These are phyloP conservation scores for Sigmodon hispidus DNA, from an alignment of 2,113 vertebrate genomes.

Conservation along the genomic window DNA sequence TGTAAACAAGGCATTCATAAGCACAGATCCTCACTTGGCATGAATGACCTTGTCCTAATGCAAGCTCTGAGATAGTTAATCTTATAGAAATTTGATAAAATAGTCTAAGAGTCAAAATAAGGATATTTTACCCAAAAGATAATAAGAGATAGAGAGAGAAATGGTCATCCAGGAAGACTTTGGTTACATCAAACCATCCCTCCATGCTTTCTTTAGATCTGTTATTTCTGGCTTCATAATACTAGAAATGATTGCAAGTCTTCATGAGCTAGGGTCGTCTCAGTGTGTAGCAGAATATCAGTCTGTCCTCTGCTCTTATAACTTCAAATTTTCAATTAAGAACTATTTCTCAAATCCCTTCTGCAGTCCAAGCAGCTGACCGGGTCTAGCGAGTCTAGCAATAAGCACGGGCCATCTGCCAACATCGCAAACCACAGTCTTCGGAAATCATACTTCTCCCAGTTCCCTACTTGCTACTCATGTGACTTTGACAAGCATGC, in stretches of 20 bases:
- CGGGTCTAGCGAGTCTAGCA: neutral
- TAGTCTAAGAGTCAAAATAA: neutral
- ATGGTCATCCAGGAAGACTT: neutral
- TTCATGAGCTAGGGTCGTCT: neutral
- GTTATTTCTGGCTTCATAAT: neutral
- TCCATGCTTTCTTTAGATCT: neutral
- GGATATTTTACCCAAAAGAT: neutral
- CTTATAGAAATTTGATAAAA: neutral
- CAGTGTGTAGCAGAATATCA: neutral
- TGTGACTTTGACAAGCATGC: neutral
- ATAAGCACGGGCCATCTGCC: neutral
- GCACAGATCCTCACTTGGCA: neutral
- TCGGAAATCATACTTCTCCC: neutral
- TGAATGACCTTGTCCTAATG: neutral
- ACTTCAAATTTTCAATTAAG: neutral
- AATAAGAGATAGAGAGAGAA: neutral
- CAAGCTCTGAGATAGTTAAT: neutral
- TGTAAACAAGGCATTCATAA: fast-evolving
- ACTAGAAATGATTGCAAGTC: neutral
- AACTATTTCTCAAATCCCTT: neutral
- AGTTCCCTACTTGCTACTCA: neutral
- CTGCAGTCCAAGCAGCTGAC: neutral
- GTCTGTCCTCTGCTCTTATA: too few relatives aligned
- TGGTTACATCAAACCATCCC: neutral
- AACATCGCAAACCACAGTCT: neutral